Percentiles rank a stretch among this genome's conserved stretches.
Conservation (phyloP, 2,888 invertebrate genomes). For the Operophtera brumata region DNA sequence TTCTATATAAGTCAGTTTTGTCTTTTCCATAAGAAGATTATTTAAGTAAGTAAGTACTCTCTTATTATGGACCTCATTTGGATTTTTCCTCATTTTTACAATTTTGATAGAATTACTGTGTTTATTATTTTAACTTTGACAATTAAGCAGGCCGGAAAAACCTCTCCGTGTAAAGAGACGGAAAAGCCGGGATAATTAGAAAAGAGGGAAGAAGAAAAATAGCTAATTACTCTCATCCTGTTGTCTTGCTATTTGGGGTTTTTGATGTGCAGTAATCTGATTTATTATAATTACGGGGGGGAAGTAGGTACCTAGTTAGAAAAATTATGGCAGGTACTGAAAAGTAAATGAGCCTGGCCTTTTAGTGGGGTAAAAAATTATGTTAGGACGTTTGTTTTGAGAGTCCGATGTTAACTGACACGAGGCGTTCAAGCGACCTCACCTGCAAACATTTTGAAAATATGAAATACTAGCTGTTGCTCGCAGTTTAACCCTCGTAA, state of each 20-base stretch:
- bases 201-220: slow-evolving; percentile 24
- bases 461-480: too few species aligned
- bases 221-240: slow-evolving; percentile 28
- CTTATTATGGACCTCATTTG: too few species aligned
- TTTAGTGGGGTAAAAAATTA: slow-evolving; percentile 25
- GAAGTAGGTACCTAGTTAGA: slow-evolving; percentile 22
- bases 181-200: slow-evolving; percentile 29
- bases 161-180: neutral
- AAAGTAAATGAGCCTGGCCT: slow-evolving; percentile 30
- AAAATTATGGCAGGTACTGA: slow-evolving; percentile 30
- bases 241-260: slow-evolving; percentile 28
- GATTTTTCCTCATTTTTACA: too few species aligned
- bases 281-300: slow-evolving; percentile 31
- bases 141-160: slow-evolving; percentile 1
- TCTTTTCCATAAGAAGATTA: too few species aligned
- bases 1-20: too few species aligned
- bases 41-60: too few species aligned
- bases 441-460: too few species aligned
- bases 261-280: slow-evolving; percentile 35
- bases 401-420: neutral
- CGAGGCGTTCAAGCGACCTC: neutral
- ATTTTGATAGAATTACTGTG: too few species aligned
- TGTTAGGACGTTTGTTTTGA: slow-evolving; percentile 8
- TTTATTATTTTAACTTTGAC: too few species aligned
- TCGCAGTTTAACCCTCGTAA: too few species aligned